Base-by-base conservation (phyloP, 2,113 vertebrate genomes). In the Actenoides hombroni region DNA sequence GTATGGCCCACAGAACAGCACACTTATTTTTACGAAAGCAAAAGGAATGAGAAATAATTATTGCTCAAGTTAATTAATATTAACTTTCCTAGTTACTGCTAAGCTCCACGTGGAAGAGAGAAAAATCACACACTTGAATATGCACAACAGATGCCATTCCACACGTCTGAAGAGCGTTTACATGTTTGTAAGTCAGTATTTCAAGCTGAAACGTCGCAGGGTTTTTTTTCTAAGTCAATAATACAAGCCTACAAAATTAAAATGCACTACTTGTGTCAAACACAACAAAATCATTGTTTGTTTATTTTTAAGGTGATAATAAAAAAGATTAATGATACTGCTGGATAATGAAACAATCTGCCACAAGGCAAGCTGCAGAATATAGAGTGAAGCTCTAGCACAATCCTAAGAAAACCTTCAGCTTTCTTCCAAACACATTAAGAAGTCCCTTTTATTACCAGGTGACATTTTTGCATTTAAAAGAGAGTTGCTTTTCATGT, bases 261-360 rank as follows among this genome's bases (percentile, higher is more conserved):
- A 98, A 98, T 98, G 97, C 96, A 92, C 94, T 97, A 84, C 96
- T 98, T 96, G 94, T 98, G 96, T 98, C 97, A 98, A 98, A 97
- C 96, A 96, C 96, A 97, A 96, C 97, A 97, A 98, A 98, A 98
- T 97, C 96, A 97, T 97, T 98, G 98, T 98, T 98, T 98, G 97
- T 98, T 98, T 98, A 97, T 98, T 98, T 98, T 98, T 97, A 97
- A 98, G 96, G 96, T 97, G 97, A 96, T 98, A 98, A 98, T 98
- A 98, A 98, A 98, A 98, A 97, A 98, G 98, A 98, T 98, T 97
- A 98, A 98, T 97, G 97, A 97, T 94, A 90, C 93, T 95, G 83
- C 94, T 97, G 94, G 95, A 97, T 98, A 98, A 98, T 98, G 97
- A 97, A 98, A 98, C 98, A 98, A 97, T 98, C 98, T 98, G 97